These are phyloP conservation scores for Taeniopygia guttata DNA, from an alignment of 2,797 vertebrate genomes.

Conservation along the genomic window DNA sequence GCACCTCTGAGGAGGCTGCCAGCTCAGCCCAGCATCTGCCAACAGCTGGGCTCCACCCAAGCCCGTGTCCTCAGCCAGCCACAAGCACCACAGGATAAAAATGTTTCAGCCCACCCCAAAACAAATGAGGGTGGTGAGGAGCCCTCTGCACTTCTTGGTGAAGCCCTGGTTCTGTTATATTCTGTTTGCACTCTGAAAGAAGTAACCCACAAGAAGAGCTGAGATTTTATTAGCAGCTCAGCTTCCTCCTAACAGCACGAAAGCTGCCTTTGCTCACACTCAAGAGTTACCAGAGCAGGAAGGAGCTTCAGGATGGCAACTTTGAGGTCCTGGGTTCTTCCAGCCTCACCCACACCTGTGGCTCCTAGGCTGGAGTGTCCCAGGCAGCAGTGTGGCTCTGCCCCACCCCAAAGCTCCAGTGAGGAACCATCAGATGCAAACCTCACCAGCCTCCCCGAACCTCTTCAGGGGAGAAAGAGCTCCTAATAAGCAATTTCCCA, in stretches of 20 bases:
- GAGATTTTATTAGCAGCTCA: background rate
- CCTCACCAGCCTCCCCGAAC: background rate
- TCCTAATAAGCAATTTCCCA: background rate
- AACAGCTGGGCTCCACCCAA: background rate
- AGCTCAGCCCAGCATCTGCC: background rate
- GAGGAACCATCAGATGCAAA: background rate
- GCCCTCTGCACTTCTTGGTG: background rate
- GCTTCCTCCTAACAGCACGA: background rate
- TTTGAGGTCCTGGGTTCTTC: background rate
- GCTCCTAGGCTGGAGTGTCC: fast-evolving
- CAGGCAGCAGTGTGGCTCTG: fast-evolving
- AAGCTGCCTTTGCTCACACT: background rate
- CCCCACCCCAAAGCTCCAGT: background rate
- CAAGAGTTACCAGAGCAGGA: background rate
- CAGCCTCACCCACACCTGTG: background rate
- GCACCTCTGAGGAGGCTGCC: background rate
- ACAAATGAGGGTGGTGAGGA: fast-evolving
- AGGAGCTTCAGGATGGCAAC: background rate
- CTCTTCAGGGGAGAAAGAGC: background rate
- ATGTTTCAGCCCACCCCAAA: fast-evolving
- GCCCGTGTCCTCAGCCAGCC: background rate
- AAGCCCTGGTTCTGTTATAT: background rate
- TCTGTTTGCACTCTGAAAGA: background rate
- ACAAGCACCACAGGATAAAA: background rate
- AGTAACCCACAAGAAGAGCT: background rate